These are phyloP conservation scores for Drosophila simulans DNA, from an alignment of 1,140 invertebrate species.

Conservation along the genomic window DNA sequence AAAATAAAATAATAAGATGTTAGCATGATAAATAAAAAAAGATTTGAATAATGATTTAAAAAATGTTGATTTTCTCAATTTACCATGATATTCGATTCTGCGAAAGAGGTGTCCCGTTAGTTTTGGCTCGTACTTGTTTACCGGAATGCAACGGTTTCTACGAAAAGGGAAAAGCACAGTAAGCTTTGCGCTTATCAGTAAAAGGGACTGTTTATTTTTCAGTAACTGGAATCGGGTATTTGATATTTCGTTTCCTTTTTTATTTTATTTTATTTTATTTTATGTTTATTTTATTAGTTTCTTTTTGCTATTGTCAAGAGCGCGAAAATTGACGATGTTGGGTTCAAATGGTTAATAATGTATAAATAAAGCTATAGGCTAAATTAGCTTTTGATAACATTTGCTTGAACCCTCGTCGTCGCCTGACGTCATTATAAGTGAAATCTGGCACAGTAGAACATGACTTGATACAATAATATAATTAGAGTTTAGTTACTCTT, in stretches of 20 bases:
- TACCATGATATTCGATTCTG: no score
- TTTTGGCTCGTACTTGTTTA: neutral
- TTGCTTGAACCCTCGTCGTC: conserved; percentile 20
- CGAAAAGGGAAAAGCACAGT: neutral
- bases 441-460: conserved; percentile 1
- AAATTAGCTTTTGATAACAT: conserved; percentile 29
- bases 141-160: conserved; percentile 6
- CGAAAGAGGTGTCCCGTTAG: neutral
- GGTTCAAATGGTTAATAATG: conserved; percentile 15
- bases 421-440: conserved; percentile 17
- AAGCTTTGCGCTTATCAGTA: conserved; percentile 1
- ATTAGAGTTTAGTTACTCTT: no score
- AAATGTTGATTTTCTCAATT: neutral
- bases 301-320: conserved; percentile 16
- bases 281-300: neutral
- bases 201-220: conserved; percentile 1
- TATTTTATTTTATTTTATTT: no score
- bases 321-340: neutral
- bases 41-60: neutral
- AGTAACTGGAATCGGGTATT: neutral
- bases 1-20: neutral
- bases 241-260: neutral
- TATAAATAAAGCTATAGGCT: conserved; percentile 10
- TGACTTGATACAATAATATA: neutral
- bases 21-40: no score